phyloP scores from a whole-genome alignment of 2,888 invertebrate species.

The Smittia sp. region DNA sequence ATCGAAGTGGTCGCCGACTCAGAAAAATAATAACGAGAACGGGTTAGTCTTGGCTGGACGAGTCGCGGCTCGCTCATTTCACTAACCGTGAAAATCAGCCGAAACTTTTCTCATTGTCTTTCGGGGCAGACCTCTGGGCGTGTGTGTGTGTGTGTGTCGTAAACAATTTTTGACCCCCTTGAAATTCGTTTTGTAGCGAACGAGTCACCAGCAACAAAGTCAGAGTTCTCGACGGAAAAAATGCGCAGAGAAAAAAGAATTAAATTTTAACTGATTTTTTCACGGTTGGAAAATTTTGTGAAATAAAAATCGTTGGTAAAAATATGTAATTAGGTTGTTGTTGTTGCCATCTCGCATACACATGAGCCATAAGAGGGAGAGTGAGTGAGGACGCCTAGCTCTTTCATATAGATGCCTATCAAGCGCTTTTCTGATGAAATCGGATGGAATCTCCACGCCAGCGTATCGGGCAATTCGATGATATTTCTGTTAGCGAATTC shows the following conservation, averaged over 20 bases:
- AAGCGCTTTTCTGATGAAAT: slow-evolving; percentile 21
- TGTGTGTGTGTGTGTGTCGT: slow-evolving; percentile 41
- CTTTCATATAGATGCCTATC: slow-evolving; percentile 23
- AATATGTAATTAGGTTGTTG: slow-evolving; percentile 42
- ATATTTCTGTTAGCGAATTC: not conserved
- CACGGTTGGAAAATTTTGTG: slow-evolving; percentile 41
- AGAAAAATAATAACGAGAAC: not conserved
- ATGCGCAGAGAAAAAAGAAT: slow-evolving; percentile 31
- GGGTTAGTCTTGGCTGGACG: not conserved
- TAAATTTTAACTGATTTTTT: slow-evolving; percentile 42
- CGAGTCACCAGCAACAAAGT: not conserved
- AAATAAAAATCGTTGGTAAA: slow-evolving; percentile 41
- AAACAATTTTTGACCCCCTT: slow-evolving; percentile 41
- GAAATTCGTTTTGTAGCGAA: not conserved
- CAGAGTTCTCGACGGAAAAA: slow-evolving; percentile 32
- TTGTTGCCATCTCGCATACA: slow-evolving; percentile 19
- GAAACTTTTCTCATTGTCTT: slow-evolving; percentile 39
- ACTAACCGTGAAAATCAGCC: slow-evolving; percentile 36
- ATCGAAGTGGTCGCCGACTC: not conserved
- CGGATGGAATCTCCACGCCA: not conserved
- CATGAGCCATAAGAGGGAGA: not conserved
- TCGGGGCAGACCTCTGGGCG: not conserved
- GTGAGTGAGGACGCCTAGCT: not conserved
- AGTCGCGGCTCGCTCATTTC: not conserved
- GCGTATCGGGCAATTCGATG: not conserved